Evolutionary conservation across 2,797 vertebrate genomes (phyloP).

Genomic region (Danio aesculapii): DNA sequence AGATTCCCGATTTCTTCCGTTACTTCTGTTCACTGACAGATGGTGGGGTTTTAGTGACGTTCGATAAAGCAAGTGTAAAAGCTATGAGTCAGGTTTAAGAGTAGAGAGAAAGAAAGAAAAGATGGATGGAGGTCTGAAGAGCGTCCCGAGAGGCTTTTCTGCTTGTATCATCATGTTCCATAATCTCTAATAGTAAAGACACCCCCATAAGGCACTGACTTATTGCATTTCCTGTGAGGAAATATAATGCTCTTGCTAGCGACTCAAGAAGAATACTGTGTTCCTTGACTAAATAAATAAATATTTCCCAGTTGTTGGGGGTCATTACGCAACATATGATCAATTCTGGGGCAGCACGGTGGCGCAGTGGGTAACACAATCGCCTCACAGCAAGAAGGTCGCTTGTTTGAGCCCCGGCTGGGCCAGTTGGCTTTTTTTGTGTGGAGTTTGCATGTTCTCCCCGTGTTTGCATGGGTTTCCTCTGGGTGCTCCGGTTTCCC

Average conservation of each 20-base stretch:
- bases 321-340: not conserved
- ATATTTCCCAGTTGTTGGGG: not conserved
- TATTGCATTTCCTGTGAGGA: not conserved
- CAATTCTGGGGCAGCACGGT: not conserved
- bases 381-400: too few species aligned
- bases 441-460: too few species aligned
- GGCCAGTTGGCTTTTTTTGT: too few species aligned
- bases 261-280: not conserved
- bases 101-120: not conserved
- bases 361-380: too few species aligned
- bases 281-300: conserved; percentile 2
- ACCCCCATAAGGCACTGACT: not conserved
- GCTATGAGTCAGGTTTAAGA: not conserved
- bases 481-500: too few species aligned
- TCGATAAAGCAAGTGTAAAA: not conserved
- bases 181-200: not conserved
- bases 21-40: conserved; percentile 6
- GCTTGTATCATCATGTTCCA: conserved; percentile 34
- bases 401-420: too few species aligned
- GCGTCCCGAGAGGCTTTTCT: conserved; percentile 25
- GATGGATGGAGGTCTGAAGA: not conserved
- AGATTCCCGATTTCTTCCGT: not conserved
- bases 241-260: not conserved
- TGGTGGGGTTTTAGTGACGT: not conserved
- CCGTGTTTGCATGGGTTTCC: too few species aligned